Evolutionary conservation across 2,888 invertebrate genomes (phyloP), one percentile per base, ranked within the genome.

Genomic region (Sinotaia quadrata): DNA sequence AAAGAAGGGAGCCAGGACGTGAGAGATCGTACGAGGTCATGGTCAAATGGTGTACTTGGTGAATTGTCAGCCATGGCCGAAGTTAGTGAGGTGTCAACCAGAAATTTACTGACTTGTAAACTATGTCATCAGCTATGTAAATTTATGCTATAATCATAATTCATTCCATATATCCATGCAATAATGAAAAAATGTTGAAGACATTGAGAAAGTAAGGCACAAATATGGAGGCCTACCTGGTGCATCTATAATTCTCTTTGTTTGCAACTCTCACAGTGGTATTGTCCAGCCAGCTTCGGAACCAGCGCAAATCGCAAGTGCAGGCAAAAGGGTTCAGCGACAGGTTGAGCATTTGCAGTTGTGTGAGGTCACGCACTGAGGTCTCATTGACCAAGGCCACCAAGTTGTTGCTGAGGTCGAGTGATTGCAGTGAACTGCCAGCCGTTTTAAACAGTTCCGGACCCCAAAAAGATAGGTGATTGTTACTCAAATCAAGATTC

Each of bases 321-420:
- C 96, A 96, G 75, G 93, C 92, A 78, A 96, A 89, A 57, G 95
- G 95, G 89, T 96, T 96, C 86, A 94, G 95, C 95, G 91, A 93
- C 72, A 96, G 89, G 87, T 86, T 81, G 7, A 86, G 75, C 33
- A 74, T 75, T 33, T 79, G 93, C 77, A 96, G 89, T 21, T 41
- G 37, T n/a, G 33, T 31, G 4, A 65, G 65, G 56, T 65, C 56
- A 31, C 10, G 41, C 18, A 65, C 44, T 27, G 65, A 65, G 21
- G 44, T 65, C 41, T 31, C n/a, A 34, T 65, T 56, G 31, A 65
- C 56, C 41, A 65, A 27, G 15, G 65, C 56, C 2, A 61, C 63
- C 63, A 56, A 56, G 31, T 65, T 65, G 5, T 36, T 37, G 41
- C 63, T 65, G 21, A 65, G 63, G 18, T 65, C 54, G 4, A 65